phyloP scores from a whole-genome alignment of 2,888 invertebrate genomes.

The Himalopsyche anomala region DNA sequence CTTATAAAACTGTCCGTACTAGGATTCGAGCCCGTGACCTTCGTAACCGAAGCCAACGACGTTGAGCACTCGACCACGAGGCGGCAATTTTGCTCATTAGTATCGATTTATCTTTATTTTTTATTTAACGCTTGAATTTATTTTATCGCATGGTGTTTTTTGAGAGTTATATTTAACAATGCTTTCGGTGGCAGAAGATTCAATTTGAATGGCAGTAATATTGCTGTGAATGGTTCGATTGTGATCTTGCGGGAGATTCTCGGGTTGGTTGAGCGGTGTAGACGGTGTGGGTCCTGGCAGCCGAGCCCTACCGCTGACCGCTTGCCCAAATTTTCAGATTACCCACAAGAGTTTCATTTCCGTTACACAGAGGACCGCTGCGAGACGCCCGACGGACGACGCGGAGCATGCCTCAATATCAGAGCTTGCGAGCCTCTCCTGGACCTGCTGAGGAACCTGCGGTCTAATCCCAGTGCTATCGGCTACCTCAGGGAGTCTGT shows the following conservation, averaged over 20 bases:
- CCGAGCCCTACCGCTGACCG: constrained; percentile 33
- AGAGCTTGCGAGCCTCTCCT: constrained; percentile 75
- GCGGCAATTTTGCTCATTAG: no score
- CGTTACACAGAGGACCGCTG: constrained; percentile 69
- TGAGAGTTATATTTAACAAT: not conserved
- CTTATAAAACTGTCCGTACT: no score
- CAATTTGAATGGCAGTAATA: no score
- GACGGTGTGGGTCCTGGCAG: constrained; percentile 20
- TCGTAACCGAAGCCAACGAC: no score
- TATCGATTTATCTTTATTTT: no score
- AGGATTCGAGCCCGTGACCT: no score
- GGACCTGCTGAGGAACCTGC: constrained; percentile 71
- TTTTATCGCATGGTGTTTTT: not conserved
- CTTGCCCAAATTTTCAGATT: constrained; percentile 37
- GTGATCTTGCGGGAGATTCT: not conserved
- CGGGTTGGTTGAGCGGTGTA: not conserved
- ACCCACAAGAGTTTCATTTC: constrained; percentile 56
- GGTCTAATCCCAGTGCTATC: constrained; percentile 72
- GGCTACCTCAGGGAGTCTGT: constrained; percentile 79
- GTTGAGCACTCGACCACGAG: no score
- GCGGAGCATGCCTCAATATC: constrained; percentile 77
- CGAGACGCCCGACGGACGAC: constrained; percentile 72
- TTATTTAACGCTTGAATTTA: no score
- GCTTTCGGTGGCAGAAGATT: no score
- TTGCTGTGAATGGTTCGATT: not conserved